phyloP scores from a whole-genome alignment of 1,140 invertebrate species.

The Nephila pilipes region DNA sequence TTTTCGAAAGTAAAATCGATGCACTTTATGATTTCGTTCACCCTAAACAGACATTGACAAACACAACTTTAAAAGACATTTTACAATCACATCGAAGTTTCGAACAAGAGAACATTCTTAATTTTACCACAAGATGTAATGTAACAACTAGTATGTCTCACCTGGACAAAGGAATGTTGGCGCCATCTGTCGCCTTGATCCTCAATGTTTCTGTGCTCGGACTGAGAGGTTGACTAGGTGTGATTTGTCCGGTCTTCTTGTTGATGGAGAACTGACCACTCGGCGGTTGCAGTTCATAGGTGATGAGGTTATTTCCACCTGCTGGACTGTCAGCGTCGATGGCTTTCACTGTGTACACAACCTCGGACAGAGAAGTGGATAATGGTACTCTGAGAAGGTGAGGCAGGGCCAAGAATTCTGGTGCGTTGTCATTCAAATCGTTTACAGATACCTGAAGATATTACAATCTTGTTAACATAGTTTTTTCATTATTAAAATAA shows the following conservation, averaged over 20 bases:
- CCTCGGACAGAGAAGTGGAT: constrained; percentile 78
- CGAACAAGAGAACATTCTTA: too few relatives aligned
- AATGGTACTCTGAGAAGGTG: constrained; percentile 85
- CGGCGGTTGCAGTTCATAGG: constrained; percentile 85
- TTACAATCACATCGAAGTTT: too few relatives aligned
- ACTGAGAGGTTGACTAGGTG: constrained; percentile 94
- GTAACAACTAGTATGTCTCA: background rate
- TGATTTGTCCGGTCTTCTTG: constrained; percentile 91
- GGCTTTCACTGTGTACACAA: constrained; percentile 90
- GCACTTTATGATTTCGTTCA: too few relatives aligned
- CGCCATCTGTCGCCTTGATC: constrained; percentile 78
- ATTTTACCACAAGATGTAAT: too few relatives aligned
- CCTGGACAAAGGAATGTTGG: constrained; percentile 77
- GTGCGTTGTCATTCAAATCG: constrained; percentile 95
- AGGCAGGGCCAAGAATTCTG: constrained; percentile 87
- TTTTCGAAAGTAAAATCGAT: too few relatives aligned
- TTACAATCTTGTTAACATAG: background rate
- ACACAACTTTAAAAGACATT: too few relatives aligned
- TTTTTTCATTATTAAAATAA: too few relatives aligned
- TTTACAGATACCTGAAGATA: constrained; percentile 89
- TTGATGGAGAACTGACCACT: constrained; percentile 90
- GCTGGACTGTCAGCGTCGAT: constrained; percentile 93
- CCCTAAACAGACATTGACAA: too few relatives aligned
- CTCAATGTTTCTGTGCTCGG: constrained; percentile 83
- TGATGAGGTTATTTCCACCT: constrained; percentile 90